Percentiles rank a stretch among this genome's conserved stretches.
Conservation (phyloP, 2,888 invertebrate genomes). For the Cantharis rufa region DNA sequence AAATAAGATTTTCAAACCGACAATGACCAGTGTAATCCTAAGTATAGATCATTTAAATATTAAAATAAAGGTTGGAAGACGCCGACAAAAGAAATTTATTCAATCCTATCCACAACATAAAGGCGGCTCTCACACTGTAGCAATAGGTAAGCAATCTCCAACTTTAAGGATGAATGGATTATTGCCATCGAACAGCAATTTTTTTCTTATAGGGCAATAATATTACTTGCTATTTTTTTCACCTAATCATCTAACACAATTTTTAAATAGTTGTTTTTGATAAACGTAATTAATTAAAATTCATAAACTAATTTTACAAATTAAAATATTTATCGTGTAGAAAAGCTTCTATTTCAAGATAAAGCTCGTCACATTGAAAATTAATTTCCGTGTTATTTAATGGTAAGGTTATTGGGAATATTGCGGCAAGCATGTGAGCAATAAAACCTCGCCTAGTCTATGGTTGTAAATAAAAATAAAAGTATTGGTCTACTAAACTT, state of each 20-base stretch:
- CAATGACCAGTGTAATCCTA: neutral
- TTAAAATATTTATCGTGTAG: neutral
- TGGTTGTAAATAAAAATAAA: neutral
- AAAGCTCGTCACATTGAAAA: constrained; percentile 49
- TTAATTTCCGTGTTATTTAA: constrained; percentile 48
- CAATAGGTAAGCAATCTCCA: neutral
- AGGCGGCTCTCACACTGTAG: neutral
- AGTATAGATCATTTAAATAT: neutral
- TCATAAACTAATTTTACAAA: neutral
- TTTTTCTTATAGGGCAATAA: neutral
- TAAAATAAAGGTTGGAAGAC: neutral
- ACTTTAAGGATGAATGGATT: neutral
- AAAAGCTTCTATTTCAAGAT: constrained; percentile 10
- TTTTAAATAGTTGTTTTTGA: no score
- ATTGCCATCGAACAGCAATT: neutral
- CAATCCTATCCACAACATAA: neutral
- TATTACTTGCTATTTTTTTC: neutral
- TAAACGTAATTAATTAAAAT: neutral
- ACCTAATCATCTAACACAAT: no score
- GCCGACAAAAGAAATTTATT: neutral
- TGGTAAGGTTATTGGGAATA: constrained; percentile 47
- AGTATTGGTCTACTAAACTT: constrained; percentile 1
- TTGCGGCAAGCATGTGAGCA: constrained; percentile 46
- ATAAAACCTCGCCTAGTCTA: constrained; percentile 52
- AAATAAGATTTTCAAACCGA: neutral